phyloP scores from a whole-genome alignment of 2,888 invertebrate genomes.

The Alloscopus bannaensis region DNA sequence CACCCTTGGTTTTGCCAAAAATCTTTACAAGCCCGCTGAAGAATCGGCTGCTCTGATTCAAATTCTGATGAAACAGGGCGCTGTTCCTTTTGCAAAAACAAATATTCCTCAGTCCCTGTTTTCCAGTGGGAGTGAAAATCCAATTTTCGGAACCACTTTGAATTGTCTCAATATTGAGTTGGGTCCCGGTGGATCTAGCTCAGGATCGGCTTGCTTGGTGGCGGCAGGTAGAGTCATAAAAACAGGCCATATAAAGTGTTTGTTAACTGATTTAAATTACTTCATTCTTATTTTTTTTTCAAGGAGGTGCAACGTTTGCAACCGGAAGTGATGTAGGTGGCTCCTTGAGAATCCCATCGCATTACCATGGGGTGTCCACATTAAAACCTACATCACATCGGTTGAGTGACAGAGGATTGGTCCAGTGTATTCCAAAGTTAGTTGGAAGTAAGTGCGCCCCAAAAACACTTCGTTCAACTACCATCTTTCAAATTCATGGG shows the following conservation, averaged over 20 bases:
- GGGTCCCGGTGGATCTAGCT: slow-evolving; percentile 75
- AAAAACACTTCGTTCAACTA: background rate
- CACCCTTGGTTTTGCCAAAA: slow-evolving; percentile 73
- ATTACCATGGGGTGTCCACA: slow-evolving; percentile 76
- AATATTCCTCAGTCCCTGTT: slow-evolving; percentile 76
- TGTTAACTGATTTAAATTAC: background rate
- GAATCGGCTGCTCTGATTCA: slow-evolving; percentile 70
- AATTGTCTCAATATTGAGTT: slow-evolving; percentile 68
- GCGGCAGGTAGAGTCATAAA: slow-evolving; percentile 62
- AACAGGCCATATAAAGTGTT: background rate
- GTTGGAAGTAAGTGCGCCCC: slow-evolving; percentile 62
- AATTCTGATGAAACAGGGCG: slow-evolving; percentile 69
- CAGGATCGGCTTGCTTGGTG: slow-evolving; percentile 76
- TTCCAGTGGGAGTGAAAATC: slow-evolving; percentile 71
- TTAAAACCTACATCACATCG: slow-evolving; percentile 75
- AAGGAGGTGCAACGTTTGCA: slow-evolving; percentile 74
- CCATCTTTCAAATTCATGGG: background rate
- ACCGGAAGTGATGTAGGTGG: slow-evolving; percentile 77
- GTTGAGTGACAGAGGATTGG: slow-evolving; percentile 68
- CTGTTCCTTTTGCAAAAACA: slow-evolving; percentile 74
- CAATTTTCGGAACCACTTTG: slow-evolving; percentile 70
- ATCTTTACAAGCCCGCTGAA: slow-evolving; percentile 73
- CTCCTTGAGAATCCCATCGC: slow-evolving; percentile 76
- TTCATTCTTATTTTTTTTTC: background rate
- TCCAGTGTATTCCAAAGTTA: slow-evolving; percentile 52